Percentiles rank a stretch among this genome's conserved stretches.
Evolutionary conservation across 2,113 vertebrate genomes (phyloP).

Genomic region (Vulpes ferrilata): DNA sequence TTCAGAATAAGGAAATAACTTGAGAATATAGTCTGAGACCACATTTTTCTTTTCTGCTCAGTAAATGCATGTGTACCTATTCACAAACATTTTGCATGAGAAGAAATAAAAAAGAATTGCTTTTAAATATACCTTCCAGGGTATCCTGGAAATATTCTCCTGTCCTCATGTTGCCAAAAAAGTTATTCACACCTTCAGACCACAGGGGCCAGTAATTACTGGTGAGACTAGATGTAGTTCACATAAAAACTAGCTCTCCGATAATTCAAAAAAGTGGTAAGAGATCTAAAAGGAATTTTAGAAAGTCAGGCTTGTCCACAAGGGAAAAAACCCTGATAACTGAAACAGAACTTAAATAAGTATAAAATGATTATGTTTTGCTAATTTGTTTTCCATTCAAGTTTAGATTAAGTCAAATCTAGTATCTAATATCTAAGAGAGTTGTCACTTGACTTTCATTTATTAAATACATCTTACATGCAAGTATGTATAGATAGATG

Average conservation of each 20-base stretch:
- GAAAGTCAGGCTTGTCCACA: neutral
- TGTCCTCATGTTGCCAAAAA: neutral
- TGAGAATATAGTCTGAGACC: neutral
- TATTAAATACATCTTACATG: constrained; percentile 19
- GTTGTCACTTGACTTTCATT: constrained; percentile 54
- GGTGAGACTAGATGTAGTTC: neutral
- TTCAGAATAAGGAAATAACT: constrained; percentile 62
- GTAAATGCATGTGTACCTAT: constrained; percentile 34
- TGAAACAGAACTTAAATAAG: constrained; percentile 55
- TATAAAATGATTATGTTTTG: constrained; percentile 58
- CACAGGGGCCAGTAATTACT: neutral
- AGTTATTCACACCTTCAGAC: constrained; percentile 5
- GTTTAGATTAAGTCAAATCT: constrained; percentile 70
- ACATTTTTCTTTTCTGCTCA: constrained; percentile 63
- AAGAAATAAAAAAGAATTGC: neutral
- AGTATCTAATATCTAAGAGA: constrained; percentile 37
- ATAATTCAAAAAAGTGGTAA: neutral
- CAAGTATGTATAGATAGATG: neutral
- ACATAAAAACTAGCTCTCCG: neutral
- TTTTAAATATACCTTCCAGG: neutral
- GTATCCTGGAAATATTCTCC: neutral
- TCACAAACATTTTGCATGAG: constrained; percentile 33
- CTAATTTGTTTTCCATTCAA: constrained; percentile 56
- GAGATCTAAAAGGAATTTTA: constrained; percentile 51
- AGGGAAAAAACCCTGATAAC: neutral